Evolutionary conservation across 2,888 invertebrate genomes (phyloP), one percentile per base, ranked within the genome.

Genomic region (Phytoseiulus persimilis): DNA sequence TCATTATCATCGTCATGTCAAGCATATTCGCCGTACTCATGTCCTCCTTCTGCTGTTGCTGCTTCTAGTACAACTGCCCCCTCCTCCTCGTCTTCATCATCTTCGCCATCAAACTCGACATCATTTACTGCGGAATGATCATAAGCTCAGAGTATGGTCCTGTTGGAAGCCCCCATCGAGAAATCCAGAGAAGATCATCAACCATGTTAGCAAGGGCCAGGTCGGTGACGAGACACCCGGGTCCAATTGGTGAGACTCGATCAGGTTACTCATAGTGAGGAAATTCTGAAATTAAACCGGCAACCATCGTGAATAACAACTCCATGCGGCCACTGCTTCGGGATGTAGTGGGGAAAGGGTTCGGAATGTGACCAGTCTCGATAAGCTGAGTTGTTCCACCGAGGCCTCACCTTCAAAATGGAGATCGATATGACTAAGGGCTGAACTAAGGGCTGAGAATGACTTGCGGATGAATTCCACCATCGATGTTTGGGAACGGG

Each of bases 221-320:
- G 65, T 65, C 65, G 65, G 65, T 65, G 65, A 65, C 65, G 65
- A 65, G 65, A 65, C 65, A 65, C 65, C 65, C 65, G 65, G 65
- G 65, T 65, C 65, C 65, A 23, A 65, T 65, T 23, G 18, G 65
- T 14, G 65, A 65, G 65, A 65, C 28, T 28, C 65, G 14, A 39
- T 39, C 39, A 39, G 39, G 39, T 65, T 65, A 65, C 65, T 65
- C 65, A 65, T 14, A 65, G 65, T 65, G 65, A 65, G 18, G 65
- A 23, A 65, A 65, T 65, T 65, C 65, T 65, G 65, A 65, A 65
- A 65, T 65, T 18, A 9, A 39, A 39, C 39, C n/a, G n/a, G n/a
- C n/a, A n/a, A n/a, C n/a, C n/a, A n/a, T n/a, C n/a, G n/a, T n/a
- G n/a, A n/a, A n/a, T n/a, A n/a, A n/a, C n/a, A n/a, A n/a, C n/a